A percentile compares a stretch with the other conserved stretches of the same genome.
These are phyloP conservation scores for Aphrocallistes beatrix DNA, from an alignment of 37 sponge, comb jelly and placozoan genomes.

Conservation along the genomic window DNA sequence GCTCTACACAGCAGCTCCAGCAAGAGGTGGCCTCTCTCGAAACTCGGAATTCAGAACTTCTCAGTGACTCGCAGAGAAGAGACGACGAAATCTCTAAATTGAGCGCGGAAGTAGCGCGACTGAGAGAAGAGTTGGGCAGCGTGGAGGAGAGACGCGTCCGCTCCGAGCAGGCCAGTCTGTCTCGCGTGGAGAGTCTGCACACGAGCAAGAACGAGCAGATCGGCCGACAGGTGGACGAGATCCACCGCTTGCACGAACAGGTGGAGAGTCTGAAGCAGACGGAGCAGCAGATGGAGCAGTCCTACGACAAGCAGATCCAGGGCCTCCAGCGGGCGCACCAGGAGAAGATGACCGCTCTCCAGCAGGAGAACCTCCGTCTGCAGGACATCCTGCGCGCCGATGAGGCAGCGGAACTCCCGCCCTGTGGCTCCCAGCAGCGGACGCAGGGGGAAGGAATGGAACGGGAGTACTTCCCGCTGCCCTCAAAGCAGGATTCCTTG, in stretches of 20 bases:
- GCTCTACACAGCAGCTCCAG: background rate
- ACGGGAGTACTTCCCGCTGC: background rate
- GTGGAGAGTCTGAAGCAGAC: background rate
- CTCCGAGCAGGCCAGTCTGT: background rate
- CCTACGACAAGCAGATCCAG: background rate
- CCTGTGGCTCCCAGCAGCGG: background rate
- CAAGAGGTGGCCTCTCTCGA: background rate
- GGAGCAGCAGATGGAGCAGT: constrained; percentile 10
- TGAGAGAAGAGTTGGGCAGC: background rate
- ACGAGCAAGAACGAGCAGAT: constrained; percentile 17
- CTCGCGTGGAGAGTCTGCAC: background rate
- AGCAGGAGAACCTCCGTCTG: constrained; percentile 11
- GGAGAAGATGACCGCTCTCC: constrained; percentile 11
- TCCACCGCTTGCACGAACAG: background rate
- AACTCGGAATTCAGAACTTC: background rate
- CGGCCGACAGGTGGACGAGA: background rate
- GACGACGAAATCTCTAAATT: background rate
- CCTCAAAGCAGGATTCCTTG: background rate
- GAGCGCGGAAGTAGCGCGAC: background rate
- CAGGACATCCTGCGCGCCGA: background rate
- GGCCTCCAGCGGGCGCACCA: background rate
- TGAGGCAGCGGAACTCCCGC: background rate
- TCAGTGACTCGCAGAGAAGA: background rate
- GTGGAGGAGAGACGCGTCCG: background rate
- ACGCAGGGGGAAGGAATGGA: constrained; percentile 8